Base-by-base conservation (phyloP, 1,140 invertebrate species). In the Hyles euphorbiae region DNA sequence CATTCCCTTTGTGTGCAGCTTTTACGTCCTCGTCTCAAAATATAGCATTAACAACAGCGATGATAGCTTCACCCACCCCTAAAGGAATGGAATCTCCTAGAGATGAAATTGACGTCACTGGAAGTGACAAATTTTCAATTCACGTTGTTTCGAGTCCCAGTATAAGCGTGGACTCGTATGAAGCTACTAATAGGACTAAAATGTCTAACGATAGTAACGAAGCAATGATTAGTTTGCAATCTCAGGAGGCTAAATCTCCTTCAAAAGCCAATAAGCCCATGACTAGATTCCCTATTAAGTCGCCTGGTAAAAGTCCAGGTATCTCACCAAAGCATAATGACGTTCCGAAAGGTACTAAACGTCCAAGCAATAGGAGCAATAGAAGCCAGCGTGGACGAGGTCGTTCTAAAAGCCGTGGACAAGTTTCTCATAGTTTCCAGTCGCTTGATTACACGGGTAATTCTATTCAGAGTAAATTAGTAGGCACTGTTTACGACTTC, bases 401-500 rank as follows among this genome's bases (percentile, higher is more conserved):
- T 4, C 85, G 94, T 22, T 94, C 95, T 22, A 90, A 94, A 58
- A 94, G 94, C 9, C 90, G 94, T 56, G 93, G 93, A 74, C 92
- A 78, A 72, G 81, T 56, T 61, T 44, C 48, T 32, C 72, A 74
- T 36, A 53, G 43, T 6, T 83, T 68, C 56, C 53, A 67, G 34
- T 49, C 74, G 76, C 76, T 64, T 72, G 88, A 83, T 72, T 90
- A 76, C 49, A 76, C 72, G 54, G 83, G 67, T 12, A 89, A 72
- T 57, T 90, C 67, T 89, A 94, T 94, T 47, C 92, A 93, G 56
- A 95, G 93, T 72, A 95, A 95, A 81, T 89, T 97, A 33, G 93
- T 94, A 3, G 96, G 96, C 3, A 97, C 96, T 1, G 96, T 97
- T 1, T 97, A 96, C 67, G 94, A 96, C 77, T 95, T 95, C 59